phyloP scores from a whole-genome alignment of 1,140 invertebrate species.

The Harlomillsia oculata region DNA sequence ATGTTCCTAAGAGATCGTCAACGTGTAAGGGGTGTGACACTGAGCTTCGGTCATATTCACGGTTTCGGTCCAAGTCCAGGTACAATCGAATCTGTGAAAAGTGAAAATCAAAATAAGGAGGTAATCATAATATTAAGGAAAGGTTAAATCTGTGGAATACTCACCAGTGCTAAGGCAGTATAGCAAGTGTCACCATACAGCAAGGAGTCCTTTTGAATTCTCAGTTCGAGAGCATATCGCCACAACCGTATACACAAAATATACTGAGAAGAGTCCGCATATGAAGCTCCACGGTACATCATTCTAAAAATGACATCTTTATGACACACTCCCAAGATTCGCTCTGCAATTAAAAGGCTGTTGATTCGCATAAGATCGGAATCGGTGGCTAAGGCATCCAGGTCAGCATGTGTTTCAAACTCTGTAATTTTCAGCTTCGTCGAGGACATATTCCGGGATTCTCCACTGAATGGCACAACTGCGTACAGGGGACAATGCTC shows the following conservation, averaged over 20 bases:
- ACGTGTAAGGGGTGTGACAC: conserved; percentile 48
- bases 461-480: conserved; percentile 16
- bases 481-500: too few relatives aligned
- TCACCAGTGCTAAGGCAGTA: conserved; percentile 64
- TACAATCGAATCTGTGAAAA: conserved; percentile 31
- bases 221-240: conserved; percentile 64
- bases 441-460: too few relatives aligned
- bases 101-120: not conserved
- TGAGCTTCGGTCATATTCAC: conserved; percentile 20
- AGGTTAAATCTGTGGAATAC: not conserved
- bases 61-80: conserved; percentile 32
- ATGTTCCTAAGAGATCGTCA: conserved; percentile 61
- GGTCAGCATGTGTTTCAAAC: conserved; percentile 58
- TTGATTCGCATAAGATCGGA: conserved; percentile 71
- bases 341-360: conserved; percentile 68
- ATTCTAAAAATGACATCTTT: conserved; percentile 68
- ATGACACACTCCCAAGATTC: conserved; percentile 67
- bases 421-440: conserved; percentile 45
- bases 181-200: conserved; percentile 65
- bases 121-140: not conserved
- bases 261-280: conserved; percentile 72
- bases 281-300: conserved; percentile 61
- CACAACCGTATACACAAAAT: conserved; percentile 77
- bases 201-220: conserved; percentile 66
- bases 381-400: conserved; percentile 60